Percentiles rank a stretch among this genome's conserved stretches.
phyloP scores from a whole-genome alignment of 2,888 invertebrate species.

The Nomada goodeniana region DNA sequence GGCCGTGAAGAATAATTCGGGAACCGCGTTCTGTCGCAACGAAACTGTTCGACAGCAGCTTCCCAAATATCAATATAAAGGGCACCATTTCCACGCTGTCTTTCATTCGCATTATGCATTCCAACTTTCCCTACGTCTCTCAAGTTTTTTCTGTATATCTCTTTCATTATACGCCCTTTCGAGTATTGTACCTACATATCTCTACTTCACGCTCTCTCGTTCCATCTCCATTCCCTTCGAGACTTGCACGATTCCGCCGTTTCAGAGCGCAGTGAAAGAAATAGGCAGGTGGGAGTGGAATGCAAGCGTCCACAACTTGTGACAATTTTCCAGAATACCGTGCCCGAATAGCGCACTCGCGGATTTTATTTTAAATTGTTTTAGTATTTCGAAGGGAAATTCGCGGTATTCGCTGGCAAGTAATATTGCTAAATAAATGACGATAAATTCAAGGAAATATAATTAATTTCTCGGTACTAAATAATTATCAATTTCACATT shows the following conservation, averaged over 20 bases:
- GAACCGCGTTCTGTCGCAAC: neutral
- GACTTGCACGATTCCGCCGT: slow-evolving; percentile 1
- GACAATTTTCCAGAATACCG: slow-evolving; percentile 20
- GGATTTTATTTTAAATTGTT: neutral
- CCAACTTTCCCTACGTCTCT: slow-evolving; percentile 7
- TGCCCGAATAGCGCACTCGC: neutral
- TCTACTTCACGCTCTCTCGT: neutral
- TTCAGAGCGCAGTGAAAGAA: slow-evolving; percentile 15
- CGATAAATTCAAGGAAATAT: too few relatives aligned
- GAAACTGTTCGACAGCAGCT: slow-evolving; percentile 9
- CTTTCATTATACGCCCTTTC: slow-evolving; percentile 8
- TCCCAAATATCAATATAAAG: slow-evolving; percentile 12
- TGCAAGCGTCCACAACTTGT: slow-evolving; percentile 13
- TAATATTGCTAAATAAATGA: too few relatives aligned
- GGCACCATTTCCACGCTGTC: neutral
- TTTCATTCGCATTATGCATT: slow-evolving; percentile 7
- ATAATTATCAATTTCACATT: neutral
- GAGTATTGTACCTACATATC: neutral
- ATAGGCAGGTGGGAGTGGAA: slow-evolving; percentile 7
- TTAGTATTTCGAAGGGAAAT: neutral
- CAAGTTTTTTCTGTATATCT: slow-evolving; percentile 25
- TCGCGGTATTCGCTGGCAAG: too few relatives aligned
- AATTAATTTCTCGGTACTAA: too few relatives aligned
- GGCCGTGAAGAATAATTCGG: neutral
- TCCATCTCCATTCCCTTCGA: neutral